phyloP scores from a whole-genome alignment of 2,888 invertebrate species.

The Schizaphis graminum region DNA sequence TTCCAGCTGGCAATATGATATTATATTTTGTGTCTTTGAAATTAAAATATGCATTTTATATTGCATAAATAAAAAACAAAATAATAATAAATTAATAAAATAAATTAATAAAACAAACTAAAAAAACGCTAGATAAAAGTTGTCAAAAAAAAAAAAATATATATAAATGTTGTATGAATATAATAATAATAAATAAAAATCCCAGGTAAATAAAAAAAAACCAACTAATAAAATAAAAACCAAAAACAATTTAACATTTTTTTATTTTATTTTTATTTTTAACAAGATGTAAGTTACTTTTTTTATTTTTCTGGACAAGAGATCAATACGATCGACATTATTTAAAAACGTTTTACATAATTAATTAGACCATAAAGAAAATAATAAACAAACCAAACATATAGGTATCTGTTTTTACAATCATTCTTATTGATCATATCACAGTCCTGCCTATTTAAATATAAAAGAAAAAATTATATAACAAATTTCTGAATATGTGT shows the following conservation, averaged over 20 bases:
- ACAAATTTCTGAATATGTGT: constrained; percentile 24
- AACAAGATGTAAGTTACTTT: constrained; percentile 39
- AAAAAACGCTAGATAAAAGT: constrained; percentile 12
- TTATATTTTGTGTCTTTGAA: constrained; percentile 52
- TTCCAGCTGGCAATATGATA: constrained; percentile 60
- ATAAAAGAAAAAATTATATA: constrained; percentile 31
- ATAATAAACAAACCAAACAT: constrained; percentile 42
- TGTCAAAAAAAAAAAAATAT: constrained; percentile 30
- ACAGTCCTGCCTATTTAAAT: constrained; percentile 58
- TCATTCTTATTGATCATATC: constrained; percentile 62
- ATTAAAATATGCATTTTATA: constrained; percentile 16
- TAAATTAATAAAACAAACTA: constrained; percentile 8
- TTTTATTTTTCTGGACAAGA: constrained; percentile 58
- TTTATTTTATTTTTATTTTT: constrained; percentile 22
- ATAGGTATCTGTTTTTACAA: constrained; percentile 57
- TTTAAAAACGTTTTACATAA: constrained; percentile 53
- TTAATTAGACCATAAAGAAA: constrained; percentile 47
- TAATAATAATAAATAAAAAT: constrained; percentile 51
- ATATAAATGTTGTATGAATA: background rate
- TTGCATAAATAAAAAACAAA: constrained; percentile 24
- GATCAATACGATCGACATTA: constrained; percentile 55
- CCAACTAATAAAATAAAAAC: constrained; percentile 16
- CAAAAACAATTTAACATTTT: constrained; percentile 29
- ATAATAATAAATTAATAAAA: background rate
- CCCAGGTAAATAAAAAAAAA: constrained; percentile 31